Base-by-base conservation (phyloP, 2,888 invertebrate species). In the Nomada goodeniana region DNA sequence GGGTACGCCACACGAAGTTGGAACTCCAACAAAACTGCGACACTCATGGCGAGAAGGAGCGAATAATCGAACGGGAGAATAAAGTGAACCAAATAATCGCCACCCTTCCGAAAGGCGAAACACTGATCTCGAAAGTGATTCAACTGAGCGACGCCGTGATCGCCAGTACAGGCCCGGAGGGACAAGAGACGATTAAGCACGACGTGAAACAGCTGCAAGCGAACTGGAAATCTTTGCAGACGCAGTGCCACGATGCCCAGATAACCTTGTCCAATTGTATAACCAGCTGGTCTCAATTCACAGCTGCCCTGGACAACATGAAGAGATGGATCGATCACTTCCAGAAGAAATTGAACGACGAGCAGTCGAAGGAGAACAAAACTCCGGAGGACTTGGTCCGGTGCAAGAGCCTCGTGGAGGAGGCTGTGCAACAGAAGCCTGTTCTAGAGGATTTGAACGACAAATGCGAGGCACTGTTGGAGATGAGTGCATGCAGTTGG, bases 11-110 rank as follows among this genome's bases (percentile, higher is more conserved):
- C 90, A 96, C 96, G 20, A 96, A 97, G 90, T 95, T 97, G n/a
- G 97, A 97, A 86, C 96, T 98, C 44, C 98, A 98, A 91, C 96
- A 97, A 88, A 97, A 97, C 87, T 96, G 97, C 3, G 98, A 98
- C 92, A 96, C 97, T 0, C 98, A 98, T 91, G 98, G 98, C 3
- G 98, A 98, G 91, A 96, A 97, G 87, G 96, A 96, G 68, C 95
- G 96, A 72, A 96, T 97, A 0, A 95, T 96, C 76, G 96, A 96
- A 88, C 97, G 98, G 92, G 95, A 97, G 47, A 96, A 96, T 67
- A 97, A 96, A 90, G 95, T 98, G 42, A 95, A 95, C 70, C 96
- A 96, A 87, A 96, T 98, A 67, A 95, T 96, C 13, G 94, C 95
- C 26, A 95, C 96, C 0, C 94, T 98, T 82, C 95, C 96, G 0